Evolutionary conservation across 64 coral and sea anemone species (phyloP).

Genomic region (Dendrophyllia cribrosa): DNA sequence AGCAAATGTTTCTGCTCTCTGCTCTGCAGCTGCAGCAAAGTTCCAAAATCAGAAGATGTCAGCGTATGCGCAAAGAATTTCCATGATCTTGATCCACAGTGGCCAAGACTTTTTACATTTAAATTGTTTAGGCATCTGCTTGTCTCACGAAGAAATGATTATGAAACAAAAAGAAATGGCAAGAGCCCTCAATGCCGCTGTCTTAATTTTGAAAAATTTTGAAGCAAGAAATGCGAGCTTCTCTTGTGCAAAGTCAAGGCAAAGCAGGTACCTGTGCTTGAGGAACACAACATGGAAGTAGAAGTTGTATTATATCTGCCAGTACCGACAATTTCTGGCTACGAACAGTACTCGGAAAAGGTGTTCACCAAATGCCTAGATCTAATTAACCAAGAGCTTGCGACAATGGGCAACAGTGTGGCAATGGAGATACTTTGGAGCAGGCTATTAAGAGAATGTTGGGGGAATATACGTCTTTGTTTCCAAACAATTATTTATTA

Average conservation of each 20-base stretch:
- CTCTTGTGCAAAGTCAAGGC: background rate
- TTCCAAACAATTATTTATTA: slow-evolving; percentile 16
- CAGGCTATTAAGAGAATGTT: background rate
- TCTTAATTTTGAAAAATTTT: slow-evolving; percentile 4
- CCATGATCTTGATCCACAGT: slow-evolving; percentile 51
- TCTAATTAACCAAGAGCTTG: slow-evolving; percentile 1
- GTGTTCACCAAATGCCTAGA: background rate
- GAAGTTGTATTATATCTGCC: slow-evolving; percentile 3
- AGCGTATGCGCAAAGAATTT: slow-evolving; percentile 47
- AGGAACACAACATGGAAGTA: slow-evolving; percentile 4
- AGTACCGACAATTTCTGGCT: background rate
- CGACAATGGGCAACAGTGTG: background rate
- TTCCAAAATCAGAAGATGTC: slow-evolving; percentile 52
- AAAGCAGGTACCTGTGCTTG: slow-evolving; percentile 16
- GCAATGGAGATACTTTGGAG: background rate
- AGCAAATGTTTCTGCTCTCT: slow-evolving; percentile 12
- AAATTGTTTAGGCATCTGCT: slow-evolving; percentile 56
- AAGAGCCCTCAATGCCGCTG: background rate
- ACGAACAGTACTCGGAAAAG: slow-evolving; percentile 14
- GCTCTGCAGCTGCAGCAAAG: slow-evolving; percentile 18
- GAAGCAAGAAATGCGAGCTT: background rate
- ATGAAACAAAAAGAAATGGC: slow-evolving; percentile 25
- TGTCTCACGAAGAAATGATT: slow-evolving; percentile 53
- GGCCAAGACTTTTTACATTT: slow-evolving; percentile 49
- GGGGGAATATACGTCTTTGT: slow-evolving; percentile 1